Evolutionary conservation across 2,113 vertebrate genomes (phyloP).

Genomic region (Melanerpes aurifrons): DNA sequence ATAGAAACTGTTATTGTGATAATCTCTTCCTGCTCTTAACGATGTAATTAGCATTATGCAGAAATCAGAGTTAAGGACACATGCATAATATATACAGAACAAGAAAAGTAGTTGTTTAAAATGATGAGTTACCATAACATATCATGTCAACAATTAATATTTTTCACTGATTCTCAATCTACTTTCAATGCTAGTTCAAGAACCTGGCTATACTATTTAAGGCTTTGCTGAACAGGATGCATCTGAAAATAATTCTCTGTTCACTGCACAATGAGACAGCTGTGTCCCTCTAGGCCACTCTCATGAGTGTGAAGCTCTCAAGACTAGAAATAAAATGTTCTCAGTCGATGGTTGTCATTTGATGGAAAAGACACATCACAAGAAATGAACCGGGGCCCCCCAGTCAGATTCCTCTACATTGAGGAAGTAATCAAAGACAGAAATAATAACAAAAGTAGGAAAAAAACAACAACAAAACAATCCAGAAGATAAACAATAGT

Average conservation of each 20-base stretch:
- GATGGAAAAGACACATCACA: constrained; percentile 5
- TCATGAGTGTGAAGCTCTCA: neutral
- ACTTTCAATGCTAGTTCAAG: constrained; percentile 1
- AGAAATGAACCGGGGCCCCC: constrained; percentile 11
- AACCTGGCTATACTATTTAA: constrained; percentile 14
- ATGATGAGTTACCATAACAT: neutral
- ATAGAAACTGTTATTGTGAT: neutral
- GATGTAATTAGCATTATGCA: neutral
- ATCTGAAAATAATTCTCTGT: neutral
- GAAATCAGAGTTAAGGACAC: neutral
- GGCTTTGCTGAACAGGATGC: neutral
- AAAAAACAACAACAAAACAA: neutral
- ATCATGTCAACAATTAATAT: neutral
- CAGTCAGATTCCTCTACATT: neutral
- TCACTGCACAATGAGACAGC: constrained; percentile 20
- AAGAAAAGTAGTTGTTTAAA: neutral
- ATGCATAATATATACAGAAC: neutral
- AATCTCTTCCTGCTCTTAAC: neutral
- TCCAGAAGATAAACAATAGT: too few relatives aligned
- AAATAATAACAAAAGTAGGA: neutral
- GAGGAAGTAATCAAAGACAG: neutral
- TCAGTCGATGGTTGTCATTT: constrained; percentile 10
- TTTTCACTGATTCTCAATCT: neutral
- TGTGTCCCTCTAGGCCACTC: constrained; percentile 39
- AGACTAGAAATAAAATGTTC: constrained; percentile 43